These are phyloP conservation scores for Semibalanus balanoides DNA, from an alignment of 1,140 invertebrate species.

Conservation along the genomic window DNA sequence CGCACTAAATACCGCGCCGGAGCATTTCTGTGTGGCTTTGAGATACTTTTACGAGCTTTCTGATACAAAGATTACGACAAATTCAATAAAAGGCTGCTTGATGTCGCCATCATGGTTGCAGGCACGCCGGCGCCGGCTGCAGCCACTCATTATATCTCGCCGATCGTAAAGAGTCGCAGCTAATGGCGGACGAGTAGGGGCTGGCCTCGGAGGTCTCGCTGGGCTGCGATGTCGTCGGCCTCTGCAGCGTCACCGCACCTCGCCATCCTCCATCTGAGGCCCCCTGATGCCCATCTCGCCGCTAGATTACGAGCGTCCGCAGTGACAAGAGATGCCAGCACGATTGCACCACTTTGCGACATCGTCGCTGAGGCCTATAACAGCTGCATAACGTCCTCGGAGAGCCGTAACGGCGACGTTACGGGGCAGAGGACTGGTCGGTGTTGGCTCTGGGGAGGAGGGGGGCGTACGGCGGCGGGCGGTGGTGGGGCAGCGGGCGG, in stretches of 20 bases:
- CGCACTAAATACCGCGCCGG: neutral
- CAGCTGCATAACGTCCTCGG: neutral
- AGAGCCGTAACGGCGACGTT: too few relatives aligned
- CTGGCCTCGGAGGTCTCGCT: neutral
- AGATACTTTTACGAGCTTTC: neutral
- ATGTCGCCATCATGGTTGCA: neutral
- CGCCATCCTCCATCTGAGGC: too few relatives aligned
- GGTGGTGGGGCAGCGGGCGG: too few relatives aligned
- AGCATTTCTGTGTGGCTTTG: neutral
- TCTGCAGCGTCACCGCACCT: neutral
- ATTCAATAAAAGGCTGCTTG: neutral
- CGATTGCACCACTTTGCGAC: constrained; percentile 1
- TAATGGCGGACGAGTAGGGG: neutral
- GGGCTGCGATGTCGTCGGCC: neutral
- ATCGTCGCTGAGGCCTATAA: neutral
- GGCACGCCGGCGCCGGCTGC: neutral
- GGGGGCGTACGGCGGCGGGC: too few relatives aligned
- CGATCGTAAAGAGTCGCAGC: neutral
- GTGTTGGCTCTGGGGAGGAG: too few relatives aligned
- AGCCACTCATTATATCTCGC: neutral
- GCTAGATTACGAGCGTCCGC: neutral
- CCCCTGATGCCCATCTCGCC: neutral
- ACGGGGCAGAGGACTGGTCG: too few relatives aligned
- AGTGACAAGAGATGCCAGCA: neutral
- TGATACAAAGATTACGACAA: neutral